phyloP scores from a whole-genome alignment of 2,113 vertebrate genomes.

The Ctenomys sociabilis region DNA sequence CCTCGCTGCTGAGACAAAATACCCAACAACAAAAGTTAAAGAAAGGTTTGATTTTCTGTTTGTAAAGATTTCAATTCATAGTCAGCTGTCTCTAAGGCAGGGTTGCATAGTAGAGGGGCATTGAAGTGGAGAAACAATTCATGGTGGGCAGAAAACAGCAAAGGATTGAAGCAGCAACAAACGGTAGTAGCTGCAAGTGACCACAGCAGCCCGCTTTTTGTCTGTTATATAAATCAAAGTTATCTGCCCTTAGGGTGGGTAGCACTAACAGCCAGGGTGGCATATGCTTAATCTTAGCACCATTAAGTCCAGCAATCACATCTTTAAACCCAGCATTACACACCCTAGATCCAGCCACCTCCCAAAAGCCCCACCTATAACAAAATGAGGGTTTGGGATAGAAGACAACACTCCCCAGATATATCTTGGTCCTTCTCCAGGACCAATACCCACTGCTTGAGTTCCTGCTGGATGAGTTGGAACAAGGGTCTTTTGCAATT shows the following conservation, averaged over 20 bases:
- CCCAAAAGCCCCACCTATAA: not conserved
- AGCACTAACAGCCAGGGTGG: not conserved
- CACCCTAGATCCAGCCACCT: not conserved
- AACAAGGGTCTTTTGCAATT: slow-evolving; percentile 41
- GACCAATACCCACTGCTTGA: not conserved
- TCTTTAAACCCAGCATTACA: not conserved
- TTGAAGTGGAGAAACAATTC: not conserved
- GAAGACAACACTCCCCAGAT: not conserved
- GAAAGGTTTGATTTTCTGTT: not conserved
- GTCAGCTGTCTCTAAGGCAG: not conserved
- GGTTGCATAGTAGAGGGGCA: not conserved
- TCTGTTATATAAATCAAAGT: not conserved
- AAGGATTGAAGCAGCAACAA: not conserved
- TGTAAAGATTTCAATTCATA: not conserved
- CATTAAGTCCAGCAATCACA: not conserved
- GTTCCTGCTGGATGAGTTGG: not conserved
- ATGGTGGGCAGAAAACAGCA: not conserved
- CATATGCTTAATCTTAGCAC: not conserved
- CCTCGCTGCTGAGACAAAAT: not conserved
- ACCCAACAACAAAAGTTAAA: not conserved
- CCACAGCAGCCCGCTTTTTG: not conserved
- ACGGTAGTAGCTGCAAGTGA: not conserved
- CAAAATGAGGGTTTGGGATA: not conserved
- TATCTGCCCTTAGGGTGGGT: not conserved
- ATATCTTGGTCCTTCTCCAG: slow-evolving; percentile 29